Percentiles rank a stretch among this genome's conserved stretches.
phyloP scores from a whole-genome alignment of 1,140 invertebrate species.

The Ericerus pela region DNA sequence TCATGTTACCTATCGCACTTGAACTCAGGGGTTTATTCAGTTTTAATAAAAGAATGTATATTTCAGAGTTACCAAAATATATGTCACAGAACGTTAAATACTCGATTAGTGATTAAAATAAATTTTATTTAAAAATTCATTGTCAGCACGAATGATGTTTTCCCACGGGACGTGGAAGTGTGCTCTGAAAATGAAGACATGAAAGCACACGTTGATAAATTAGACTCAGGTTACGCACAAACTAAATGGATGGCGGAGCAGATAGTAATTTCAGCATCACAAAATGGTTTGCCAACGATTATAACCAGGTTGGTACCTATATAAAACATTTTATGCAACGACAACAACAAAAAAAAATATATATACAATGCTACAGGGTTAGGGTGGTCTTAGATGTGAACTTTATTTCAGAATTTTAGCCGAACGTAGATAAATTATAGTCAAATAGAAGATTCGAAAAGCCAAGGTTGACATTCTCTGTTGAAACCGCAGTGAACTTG shows the following conservation, averaged over 20 bases:
- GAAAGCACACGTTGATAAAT: slow-evolving; percentile 23
- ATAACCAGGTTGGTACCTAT: slow-evolving; percentile 30
- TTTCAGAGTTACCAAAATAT: neutral
- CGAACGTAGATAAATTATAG: no score
- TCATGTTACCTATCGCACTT: no score
- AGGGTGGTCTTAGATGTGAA: no score
- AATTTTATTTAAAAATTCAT: neutral
- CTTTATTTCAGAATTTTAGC: no score
- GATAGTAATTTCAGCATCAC: slow-evolving; percentile 30
- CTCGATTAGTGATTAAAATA: neutral
- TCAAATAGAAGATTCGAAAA: no score
- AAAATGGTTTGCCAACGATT: slow-evolving; percentile 33
- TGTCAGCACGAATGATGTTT: slow-evolving; percentile 35
- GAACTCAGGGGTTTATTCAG: neutral
- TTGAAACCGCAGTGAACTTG: no score
- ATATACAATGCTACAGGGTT: no score
- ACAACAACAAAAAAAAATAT: no score
- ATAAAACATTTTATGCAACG: neutral
- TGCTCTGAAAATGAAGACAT: slow-evolving; percentile 31
- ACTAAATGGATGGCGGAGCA: slow-evolving; percentile 40
- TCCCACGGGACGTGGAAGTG: slow-evolving; percentile 30
- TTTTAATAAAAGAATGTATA: neutral
- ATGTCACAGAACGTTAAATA: neutral
- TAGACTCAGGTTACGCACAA: slow-evolving; percentile 36
- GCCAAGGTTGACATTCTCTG: no score